phyloP scores from a whole-genome alignment of 1,140 invertebrate genomes.

The Drosophila yakuba region DNA sequence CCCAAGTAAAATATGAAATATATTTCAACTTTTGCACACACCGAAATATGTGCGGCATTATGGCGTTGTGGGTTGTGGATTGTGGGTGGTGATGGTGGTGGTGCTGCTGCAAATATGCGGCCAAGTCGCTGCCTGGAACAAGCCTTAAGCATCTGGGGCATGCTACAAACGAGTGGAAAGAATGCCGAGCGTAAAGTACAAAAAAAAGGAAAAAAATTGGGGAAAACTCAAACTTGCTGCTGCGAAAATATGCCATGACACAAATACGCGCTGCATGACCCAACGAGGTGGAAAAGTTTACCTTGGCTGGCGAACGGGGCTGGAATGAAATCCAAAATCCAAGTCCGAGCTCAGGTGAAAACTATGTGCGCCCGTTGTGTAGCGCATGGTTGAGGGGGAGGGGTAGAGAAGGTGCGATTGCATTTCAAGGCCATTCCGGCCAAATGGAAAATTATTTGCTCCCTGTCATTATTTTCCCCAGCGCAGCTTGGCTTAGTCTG shows the following conservation, averaged over 20 bases:
- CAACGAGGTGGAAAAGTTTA: slow-evolving; percentile 47
- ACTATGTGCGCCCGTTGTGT: slow-evolving; percentile 19
- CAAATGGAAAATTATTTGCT: slow-evolving; percentile 73
- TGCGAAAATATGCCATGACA: slow-evolving; percentile 73
- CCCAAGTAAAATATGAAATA: slow-evolving; percentile 82
- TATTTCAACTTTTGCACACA: slow-evolving; percentile 77
- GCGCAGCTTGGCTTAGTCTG: slow-evolving; percentile 29
- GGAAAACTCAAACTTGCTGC: slow-evolving; percentile 21
- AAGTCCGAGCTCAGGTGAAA: slow-evolving; percentile 43
- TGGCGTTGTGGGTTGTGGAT: not conserved
- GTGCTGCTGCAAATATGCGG: slow-evolving; percentile 60
- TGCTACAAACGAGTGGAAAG: slow-evolving; percentile 50
- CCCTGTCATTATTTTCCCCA: slow-evolving; percentile 64
- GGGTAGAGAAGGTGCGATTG: slow-evolving; percentile 3
- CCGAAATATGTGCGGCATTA: slow-evolving; percentile 73
- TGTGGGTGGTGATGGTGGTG: slow-evolving; percentile 2
- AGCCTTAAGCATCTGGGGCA: slow-evolving; percentile 62
- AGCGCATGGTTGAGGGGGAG: not conserved
- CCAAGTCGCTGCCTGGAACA: slow-evolving; percentile 45
- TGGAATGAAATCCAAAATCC: slow-evolving; percentile 26
- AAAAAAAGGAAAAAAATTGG: slow-evolving; percentile 5
- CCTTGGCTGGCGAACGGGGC: slow-evolving; percentile 4
- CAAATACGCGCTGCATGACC: slow-evolving; percentile 56
- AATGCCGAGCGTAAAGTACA: slow-evolving; percentile 36
- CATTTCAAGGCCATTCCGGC: slow-evolving; percentile 59